Conservation (phyloP, 2,797 vertebrate species). For the Eidolon dupreanum region DNA sequence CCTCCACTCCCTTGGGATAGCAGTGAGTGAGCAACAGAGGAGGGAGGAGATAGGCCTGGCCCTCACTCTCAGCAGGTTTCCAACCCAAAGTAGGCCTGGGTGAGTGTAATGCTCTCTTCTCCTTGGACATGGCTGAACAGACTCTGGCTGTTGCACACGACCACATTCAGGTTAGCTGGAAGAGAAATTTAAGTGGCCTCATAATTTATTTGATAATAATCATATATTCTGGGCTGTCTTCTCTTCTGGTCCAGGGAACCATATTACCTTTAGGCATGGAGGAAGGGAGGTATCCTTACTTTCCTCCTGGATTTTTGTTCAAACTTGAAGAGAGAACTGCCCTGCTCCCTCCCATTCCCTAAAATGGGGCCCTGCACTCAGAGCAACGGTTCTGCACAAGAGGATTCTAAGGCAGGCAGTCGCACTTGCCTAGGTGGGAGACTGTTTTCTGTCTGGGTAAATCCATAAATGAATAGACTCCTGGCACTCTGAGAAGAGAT, state of each 20-base stretch:
- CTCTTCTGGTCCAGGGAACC: neutral
- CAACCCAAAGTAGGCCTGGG: neutral
- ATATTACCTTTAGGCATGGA: neutral
- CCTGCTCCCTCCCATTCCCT: neutral
- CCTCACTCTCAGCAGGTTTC: neutral
- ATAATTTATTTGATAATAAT: neutral
- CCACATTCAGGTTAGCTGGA: neutral
- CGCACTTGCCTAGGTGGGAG: neutral
- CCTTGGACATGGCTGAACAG: neutral
- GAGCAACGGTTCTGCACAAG: neutral
- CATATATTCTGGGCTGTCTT: neutral
- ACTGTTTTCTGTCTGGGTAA: neutral
- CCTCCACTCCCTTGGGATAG: neutral
- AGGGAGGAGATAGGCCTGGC: neutral
- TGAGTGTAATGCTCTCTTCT: neutral
- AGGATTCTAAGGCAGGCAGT: neutral
- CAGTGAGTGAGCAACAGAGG: neutral
- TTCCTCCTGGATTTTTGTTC: neutral
- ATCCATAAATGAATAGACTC: neutral
- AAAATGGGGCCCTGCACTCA: neutral
- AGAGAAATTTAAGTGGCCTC: neutral
- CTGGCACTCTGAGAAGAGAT: neutral
- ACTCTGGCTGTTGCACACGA: accelerated
- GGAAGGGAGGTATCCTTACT: neutral
- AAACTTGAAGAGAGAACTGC: neutral